These are phyloP conservation scores for Cheilosia urbana DNA, from an alignment of 2,888 invertebrate species.

Conservation along the genomic window DNA sequence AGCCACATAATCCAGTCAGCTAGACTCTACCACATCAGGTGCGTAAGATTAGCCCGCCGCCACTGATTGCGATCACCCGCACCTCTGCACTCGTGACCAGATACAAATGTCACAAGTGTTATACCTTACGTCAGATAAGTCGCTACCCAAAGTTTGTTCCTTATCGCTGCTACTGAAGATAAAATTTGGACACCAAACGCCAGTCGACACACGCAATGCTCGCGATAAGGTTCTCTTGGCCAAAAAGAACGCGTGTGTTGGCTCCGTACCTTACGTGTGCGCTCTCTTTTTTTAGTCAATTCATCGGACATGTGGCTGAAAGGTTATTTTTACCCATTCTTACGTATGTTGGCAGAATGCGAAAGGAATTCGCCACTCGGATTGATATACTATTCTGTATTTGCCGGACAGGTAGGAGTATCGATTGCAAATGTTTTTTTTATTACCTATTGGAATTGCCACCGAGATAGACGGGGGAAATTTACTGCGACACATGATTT, in stretches of 20 bases:
- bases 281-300: neutral
- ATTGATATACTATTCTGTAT: constrained; percentile 23
- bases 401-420: neutral
- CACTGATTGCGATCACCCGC: constrained; percentile 33
- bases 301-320: constrained; percentile 8
- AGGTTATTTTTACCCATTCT: constrained; percentile 29
- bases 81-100: neutral
- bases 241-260: constrained; percentile 15
- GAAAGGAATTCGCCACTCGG: constrained; percentile 18
- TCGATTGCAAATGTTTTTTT: neutral
- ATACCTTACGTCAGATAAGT: constrained; percentile 32
- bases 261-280: constrained; percentile 1
- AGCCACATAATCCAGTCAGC: constrained; percentile 19
- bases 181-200: constrained; percentile 5
- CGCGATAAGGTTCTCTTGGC: constrained; percentile 13
- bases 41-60: constrained; percentile 33
- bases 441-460: no score
- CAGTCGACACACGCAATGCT: constrained; percentile 16
- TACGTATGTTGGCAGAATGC: constrained; percentile 9
- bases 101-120: neutral
- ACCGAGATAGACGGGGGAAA: neutral
- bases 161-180: constrained; percentile 10
- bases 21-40: no score
- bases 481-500: constrained; percentile 12
- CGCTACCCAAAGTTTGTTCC: constrained; percentile 6